phyloP scores from a whole-genome alignment of 1,140 invertebrate genomes.

The Arctopsyche grandis region DNA sequence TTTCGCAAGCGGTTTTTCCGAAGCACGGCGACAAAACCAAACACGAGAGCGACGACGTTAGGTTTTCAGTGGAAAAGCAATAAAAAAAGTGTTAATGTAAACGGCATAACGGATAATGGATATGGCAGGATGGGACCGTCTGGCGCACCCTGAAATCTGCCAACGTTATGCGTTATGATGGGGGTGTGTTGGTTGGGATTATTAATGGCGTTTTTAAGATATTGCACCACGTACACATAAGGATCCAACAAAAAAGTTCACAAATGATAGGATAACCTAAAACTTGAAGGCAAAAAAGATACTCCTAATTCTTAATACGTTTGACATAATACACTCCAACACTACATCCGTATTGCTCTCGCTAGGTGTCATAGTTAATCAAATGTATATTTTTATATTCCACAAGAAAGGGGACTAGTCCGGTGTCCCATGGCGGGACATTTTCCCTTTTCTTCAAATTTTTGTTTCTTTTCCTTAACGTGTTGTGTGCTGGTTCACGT shows the following conservation, averaged over 20 bases:
- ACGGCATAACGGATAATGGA: not conserved
- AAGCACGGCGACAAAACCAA: no score
- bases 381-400: not conserved
- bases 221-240: not conserved
- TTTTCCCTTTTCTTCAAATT: not conserved
- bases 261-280: no score
- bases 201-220: not conserved
- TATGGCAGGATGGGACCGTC: slow-evolving; percentile 4
- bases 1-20: no score
- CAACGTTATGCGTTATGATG: not conserved
- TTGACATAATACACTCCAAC: no score
- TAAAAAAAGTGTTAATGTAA: not conserved
- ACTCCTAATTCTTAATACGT: no score
- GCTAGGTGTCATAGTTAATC: no score
- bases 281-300: no score
- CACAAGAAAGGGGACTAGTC: not conserved
- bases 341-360: no score
- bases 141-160: slow-evolving; percentile 22
- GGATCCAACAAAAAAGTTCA: no score
- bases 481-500: slow-evolving; percentile 9
- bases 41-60: no score
- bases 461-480: not conserved
- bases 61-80: no score
- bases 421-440: not conserved
- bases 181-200: not conserved